A percentile compares a stretch with the other conserved stretches of the same genome.
These are phyloP conservation scores for Antheraea assamensis DNA, from an alignment of 2,888 invertebrate species.

Conservation along the genomic window DNA sequence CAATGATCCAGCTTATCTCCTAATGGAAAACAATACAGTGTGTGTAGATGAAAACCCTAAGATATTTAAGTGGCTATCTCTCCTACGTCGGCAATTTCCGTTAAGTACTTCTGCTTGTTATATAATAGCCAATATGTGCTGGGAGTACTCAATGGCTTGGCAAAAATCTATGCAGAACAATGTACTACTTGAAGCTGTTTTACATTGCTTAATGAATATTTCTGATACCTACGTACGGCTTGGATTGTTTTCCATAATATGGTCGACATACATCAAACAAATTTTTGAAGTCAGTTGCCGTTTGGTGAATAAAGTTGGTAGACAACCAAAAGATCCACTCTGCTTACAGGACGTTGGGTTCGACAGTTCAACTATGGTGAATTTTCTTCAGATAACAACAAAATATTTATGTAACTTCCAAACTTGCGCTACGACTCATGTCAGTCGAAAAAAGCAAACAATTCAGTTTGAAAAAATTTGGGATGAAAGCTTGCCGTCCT, in stretches of 20 bases:
- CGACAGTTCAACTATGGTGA: constrained; percentile 83
- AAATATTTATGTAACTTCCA: constrained; percentile 76
- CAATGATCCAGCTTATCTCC: constrained; percentile 53
- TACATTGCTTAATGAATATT: constrained; percentile 86
- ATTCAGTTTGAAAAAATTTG: constrained; percentile 85
- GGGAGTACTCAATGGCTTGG: constrained; percentile 96
- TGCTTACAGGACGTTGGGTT: constrained; percentile 90
- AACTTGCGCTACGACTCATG: constrained; percentile 62
- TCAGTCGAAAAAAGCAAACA: constrained; percentile 57
- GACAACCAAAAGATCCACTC: constrained; percentile 91
- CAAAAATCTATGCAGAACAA: constrained; percentile 87
- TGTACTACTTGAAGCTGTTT: constrained; percentile 85
- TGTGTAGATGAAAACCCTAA: constrained; percentile 69
- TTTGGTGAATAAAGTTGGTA: constrained; percentile 90
- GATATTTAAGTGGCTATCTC: constrained; percentile 83
- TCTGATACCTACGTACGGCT: constrained; percentile 85
- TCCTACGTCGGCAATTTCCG: constrained; percentile 91
- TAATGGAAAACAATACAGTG: constrained; percentile 61
- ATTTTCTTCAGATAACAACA: constrained; percentile 71
- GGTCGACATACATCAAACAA: constrained; percentile 94
- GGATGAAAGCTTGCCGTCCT: constrained; percentile 85
- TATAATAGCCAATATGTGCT: constrained; percentile 92
- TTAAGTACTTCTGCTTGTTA: constrained; percentile 91
- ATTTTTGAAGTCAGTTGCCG: constrained; percentile 89
- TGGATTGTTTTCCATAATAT: constrained; percentile 92